Evolutionary conservation across 2,113 vertebrate species (phyloP).

Genomic region (Acrocephalus kingi): DNA sequence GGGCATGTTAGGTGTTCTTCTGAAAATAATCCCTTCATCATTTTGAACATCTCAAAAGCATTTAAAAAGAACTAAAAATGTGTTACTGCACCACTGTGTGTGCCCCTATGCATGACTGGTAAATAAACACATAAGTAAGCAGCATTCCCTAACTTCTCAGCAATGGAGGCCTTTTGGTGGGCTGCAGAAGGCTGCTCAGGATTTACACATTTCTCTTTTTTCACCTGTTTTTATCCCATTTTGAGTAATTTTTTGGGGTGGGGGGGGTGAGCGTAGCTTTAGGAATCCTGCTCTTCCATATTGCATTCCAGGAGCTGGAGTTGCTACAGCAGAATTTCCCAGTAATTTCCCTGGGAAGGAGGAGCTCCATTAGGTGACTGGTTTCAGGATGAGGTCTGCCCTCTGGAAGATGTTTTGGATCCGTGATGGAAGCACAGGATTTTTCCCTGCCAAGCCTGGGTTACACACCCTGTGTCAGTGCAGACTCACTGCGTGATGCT

Average conservation of each 20-base stretch:
- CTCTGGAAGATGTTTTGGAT: not conserved
- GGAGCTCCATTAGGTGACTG: not conserved
- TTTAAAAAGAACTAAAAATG: not conserved
- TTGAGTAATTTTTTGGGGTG: not conserved
- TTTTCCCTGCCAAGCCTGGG: not conserved
- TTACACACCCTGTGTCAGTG: not conserved
- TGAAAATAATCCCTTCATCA: not conserved
- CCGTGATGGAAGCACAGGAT: not conserved
- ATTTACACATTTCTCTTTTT: not conserved
- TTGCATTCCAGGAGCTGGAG: not conserved
- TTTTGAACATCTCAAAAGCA: not conserved
- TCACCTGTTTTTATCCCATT: not conserved
- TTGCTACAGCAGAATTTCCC: not conserved
- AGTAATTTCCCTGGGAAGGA: not conserved
- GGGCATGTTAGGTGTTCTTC: not conserved
- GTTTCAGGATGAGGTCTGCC: not conserved
- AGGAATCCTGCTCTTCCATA: not conserved
- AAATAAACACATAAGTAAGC: not conserved
- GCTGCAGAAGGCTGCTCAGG: not conserved
- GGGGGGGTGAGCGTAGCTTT: not conserved
- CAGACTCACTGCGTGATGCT: not conserved
- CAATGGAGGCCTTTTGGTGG: not conserved
- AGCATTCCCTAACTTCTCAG: not conserved
- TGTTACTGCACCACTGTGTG: not conserved
- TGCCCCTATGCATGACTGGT: not conserved